Evolutionary conservation across 2,888 invertebrate genomes (phyloP).

Genomic region (Caenorhabditis sp.): DNA sequence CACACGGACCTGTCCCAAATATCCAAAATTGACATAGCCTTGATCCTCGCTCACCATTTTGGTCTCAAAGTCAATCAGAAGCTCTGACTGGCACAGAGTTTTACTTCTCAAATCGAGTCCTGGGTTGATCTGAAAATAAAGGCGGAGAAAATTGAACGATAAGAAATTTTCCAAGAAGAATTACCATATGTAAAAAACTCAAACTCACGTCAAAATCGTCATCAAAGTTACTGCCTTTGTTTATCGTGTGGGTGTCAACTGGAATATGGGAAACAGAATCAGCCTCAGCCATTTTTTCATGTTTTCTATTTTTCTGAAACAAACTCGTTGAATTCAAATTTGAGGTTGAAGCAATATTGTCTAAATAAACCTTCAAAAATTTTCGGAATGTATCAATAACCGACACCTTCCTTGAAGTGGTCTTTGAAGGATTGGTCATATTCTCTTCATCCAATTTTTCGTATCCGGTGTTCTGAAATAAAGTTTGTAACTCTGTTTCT

Average conservation of each 20-base stretch:
- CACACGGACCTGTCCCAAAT: neutral
- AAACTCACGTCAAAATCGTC: constrained; percentile 1
- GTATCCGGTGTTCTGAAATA: constrained; percentile 2
- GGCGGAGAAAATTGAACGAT: neutral
- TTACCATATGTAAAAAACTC: neutral
- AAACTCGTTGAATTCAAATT: no score
- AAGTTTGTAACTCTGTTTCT: neutral
- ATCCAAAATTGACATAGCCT: constrained; percentile 3
- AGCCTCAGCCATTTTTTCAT: no score
- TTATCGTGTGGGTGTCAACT: no score
- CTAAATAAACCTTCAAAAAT: neutral
- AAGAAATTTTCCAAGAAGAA: neutral
- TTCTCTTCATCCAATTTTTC: neutral
- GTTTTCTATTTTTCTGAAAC: no score
- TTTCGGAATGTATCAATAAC: neutral
- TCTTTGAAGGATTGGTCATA: neutral
- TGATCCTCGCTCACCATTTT: neutral
- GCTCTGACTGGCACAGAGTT: neutral
- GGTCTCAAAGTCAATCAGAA: constrained; percentile 1
- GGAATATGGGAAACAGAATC: no score
- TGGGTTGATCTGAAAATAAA: constrained; percentile 15
- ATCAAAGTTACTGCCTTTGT: neutral
- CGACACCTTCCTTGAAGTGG: neutral
- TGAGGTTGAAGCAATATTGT: no score
- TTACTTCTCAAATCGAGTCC: neutral